Conservation (phyloP, 1,140 invertebrate species). For the Nebria ingens region DNA sequence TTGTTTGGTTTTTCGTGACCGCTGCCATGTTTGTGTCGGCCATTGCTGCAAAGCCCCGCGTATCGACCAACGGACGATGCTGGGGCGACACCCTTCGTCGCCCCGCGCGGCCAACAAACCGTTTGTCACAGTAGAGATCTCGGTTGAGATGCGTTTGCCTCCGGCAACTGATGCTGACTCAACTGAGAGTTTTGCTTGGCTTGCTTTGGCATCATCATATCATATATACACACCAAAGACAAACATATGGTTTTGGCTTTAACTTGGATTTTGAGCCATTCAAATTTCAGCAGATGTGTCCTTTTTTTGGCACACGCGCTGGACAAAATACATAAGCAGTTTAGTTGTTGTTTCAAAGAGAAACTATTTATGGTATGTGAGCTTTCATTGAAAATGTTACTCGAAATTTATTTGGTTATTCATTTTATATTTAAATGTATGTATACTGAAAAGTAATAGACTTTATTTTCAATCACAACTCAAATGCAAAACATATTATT, state of each 20-base stretch:
- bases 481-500: no score
- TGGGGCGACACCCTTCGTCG: not conserved
- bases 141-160: not conserved
- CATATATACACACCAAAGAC: not conserved
- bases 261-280: no score
- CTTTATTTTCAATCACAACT: no score
- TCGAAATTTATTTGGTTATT: no score
- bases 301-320: no score
- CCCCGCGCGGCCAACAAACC: not conserved
- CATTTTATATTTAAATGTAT: no score
- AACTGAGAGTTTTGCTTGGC: not conserved
- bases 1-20: not conserved
- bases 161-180: not conserved
- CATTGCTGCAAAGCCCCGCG: slow-evolving; percentile 1
- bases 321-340: no score
- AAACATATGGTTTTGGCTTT: not conserved
- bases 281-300: no score
- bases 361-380: no score
- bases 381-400: no score
- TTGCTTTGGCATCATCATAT: not conserved
- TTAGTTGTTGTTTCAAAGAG: no score
- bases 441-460: no score
- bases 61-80: not conserved
- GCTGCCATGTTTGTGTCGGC: slow-evolving; percentile 5
- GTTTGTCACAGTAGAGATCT: not conserved